Evolutionary conservation across 2,113 vertebrate species (phyloP).

Genomic region (Urocitellus parryii): DNA sequence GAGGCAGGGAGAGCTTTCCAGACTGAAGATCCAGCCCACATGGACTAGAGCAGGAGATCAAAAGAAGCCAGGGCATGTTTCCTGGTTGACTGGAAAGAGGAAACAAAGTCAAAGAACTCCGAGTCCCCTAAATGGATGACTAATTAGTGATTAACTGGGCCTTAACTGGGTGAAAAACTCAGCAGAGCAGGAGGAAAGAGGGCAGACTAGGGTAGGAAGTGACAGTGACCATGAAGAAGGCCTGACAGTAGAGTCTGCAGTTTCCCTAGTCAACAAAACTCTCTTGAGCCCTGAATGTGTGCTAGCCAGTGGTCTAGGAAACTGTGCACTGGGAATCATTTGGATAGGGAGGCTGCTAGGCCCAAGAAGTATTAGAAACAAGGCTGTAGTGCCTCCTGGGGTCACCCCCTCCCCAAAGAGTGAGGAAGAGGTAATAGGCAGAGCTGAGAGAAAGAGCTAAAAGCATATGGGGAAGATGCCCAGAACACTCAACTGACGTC

Average conservation of each 20-base stretch:
- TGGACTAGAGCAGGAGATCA: not conserved
- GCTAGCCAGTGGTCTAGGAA: not conserved
- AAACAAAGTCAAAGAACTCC: not conserved
- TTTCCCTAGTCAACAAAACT: not conserved
- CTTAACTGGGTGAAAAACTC: not conserved
- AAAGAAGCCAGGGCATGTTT: not conserved
- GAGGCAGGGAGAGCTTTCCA: not conserved
- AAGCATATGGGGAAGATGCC: not conserved
- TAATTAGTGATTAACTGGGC: not conserved
- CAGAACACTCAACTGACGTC: not conserved
- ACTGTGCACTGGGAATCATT: not conserved
- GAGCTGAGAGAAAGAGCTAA: not conserved
- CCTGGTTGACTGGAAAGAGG: not conserved
- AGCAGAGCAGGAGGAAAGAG: not conserved
- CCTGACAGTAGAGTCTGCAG: not conserved
- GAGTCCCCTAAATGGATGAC: not conserved
- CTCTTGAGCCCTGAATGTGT: not conserved
- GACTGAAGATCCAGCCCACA: not conserved
- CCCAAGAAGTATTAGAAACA: not conserved
- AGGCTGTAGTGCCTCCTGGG: fast-evolving
- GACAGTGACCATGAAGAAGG: not conserved
- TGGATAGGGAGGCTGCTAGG: not conserved
- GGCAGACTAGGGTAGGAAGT: fast-evolving
- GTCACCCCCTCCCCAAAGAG: not conserved
- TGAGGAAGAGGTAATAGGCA: not conserved